Evolutionary conservation across 1,140 invertebrate genomes (phyloP).

Genomic region (Dufourea novaeangliae): DNA sequence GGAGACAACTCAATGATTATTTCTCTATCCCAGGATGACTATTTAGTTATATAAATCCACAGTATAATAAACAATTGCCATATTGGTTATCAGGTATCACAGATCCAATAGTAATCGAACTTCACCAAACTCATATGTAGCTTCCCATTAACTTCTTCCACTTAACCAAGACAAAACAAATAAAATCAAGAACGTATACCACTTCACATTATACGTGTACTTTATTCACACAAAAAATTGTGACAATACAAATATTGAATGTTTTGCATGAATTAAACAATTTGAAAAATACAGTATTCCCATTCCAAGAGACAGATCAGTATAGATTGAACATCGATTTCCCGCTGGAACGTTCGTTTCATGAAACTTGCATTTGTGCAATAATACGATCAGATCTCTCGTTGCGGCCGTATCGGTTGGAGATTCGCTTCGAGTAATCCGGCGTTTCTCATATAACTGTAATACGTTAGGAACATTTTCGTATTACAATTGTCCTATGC

Average conservation of each 20-base stretch:
- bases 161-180: neutral
- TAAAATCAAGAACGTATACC: neutral
- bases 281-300: neutral
- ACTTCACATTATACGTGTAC: neutral
- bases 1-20: too few relatives aligned
- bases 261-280: neutral
- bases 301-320: neutral
- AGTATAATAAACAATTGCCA: too few relatives aligned
- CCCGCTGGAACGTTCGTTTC: too few relatives aligned
- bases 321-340: neutral
- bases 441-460: neutral
- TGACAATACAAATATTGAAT: neutral
- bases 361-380: neutral
- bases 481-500: neutral
- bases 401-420: neutral
- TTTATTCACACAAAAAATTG: conserved; percentile 7
- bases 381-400: neutral
- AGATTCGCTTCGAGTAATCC: neutral
- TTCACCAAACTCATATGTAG: too few relatives aligned
- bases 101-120: too few relatives aligned
- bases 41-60: too few relatives aligned
- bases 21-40: too few relatives aligned
- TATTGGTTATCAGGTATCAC: too few relatives aligned
- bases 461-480: conserved; percentile 2
- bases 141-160: too few relatives aligned